phyloP scores from a whole-genome alignment of 2,113 vertebrate species.

The Microcebus jonahi region DNA sequence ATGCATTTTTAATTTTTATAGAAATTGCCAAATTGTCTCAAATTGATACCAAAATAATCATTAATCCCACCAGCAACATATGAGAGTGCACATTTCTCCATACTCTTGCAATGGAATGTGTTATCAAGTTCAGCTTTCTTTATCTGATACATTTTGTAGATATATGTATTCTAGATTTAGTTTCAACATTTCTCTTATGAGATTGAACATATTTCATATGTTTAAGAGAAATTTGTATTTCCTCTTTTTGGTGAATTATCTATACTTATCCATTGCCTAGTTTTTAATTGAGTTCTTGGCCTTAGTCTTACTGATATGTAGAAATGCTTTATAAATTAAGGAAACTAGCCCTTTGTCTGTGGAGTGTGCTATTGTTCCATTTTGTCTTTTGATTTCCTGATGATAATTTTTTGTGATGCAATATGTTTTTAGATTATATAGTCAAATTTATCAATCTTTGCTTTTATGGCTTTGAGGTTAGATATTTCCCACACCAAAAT shows the following conservation, averaged over 20 bases:
- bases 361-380: background rate
- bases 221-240: conserved; percentile 31
- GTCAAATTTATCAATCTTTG: background rate
- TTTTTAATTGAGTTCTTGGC: conserved; percentile 33
- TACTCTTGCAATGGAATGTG: background rate
- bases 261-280: background rate
- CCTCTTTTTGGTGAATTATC: background rate
- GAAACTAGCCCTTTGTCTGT: background rate
- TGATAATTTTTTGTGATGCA: background rate
- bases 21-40: conserved; percentile 40
- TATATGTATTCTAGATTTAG: conserved; percentile 37
- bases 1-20: conserved; percentile 23
- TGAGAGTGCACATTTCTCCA: background rate
- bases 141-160: background rate
- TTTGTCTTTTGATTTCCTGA: conserved; percentile 37
- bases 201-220: conserved; percentile 13
- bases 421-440: background rate
- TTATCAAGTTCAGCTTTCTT: conserved; percentile 13
- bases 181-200: background rate
- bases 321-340: background rate
- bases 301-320: conserved; percentile 34
- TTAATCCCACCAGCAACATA: background rate
- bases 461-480: background rate
- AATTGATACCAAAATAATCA: background rate
- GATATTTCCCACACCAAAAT: background rate